A percentile compares a stretch with the other conserved stretches of the same genome.
These are phyloP conservation scores for Myotis davidii DNA, from an alignment of 2,113 vertebrate species.

Conservation along the genomic window DNA sequence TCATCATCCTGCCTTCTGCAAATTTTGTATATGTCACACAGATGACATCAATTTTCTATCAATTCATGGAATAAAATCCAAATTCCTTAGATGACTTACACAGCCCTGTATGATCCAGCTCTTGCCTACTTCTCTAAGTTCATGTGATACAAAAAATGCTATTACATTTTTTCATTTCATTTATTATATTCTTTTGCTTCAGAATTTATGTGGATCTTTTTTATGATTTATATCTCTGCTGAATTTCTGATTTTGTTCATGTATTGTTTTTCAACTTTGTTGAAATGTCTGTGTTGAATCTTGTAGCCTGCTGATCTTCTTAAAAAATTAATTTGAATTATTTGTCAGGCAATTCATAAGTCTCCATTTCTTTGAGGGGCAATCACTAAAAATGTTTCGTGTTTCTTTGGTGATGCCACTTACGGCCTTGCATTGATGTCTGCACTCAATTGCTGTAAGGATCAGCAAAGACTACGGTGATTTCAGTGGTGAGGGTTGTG, in stretches of 20 bases:
- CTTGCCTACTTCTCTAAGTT: background rate
- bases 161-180: background rate
- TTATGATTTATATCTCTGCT: background rate
- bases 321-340: slow-evolving; percentile 2
- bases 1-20: background rate
- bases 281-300: background rate
- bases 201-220: background rate
- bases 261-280: background rate
- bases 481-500: background rate
- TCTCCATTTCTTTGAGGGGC: background rate
- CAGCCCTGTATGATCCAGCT: background rate
- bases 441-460: background rate
- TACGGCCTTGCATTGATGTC: background rate
- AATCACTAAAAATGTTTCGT: background rate
- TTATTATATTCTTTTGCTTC: background rate
- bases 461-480: background rate
- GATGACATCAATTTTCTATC: background rate
- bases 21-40: background rate
- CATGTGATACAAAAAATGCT: background rate
- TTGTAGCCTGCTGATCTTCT: background rate
- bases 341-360: background rate
- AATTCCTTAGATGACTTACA: background rate
- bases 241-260: background rate
- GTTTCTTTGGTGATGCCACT: background rate
- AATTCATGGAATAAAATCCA: background rate